phyloP scores from a whole-genome alignment of 2,888 invertebrate species.

The Limenitis camilla region DNA sequence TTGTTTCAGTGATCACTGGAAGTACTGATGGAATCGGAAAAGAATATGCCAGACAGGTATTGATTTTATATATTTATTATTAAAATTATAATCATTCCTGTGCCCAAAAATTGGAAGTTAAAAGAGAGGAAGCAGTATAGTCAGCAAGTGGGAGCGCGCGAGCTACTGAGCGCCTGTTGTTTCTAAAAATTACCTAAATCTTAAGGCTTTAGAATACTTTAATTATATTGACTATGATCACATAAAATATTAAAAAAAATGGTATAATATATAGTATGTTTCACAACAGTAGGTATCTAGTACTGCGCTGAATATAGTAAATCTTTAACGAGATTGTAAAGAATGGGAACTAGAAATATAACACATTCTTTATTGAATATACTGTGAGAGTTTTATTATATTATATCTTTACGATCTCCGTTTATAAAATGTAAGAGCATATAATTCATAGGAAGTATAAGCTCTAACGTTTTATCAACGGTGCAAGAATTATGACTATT shows the following conservation, averaged over 20 bases:
- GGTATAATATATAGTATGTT: neutral
- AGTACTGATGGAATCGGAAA: slow-evolving; percentile 93
- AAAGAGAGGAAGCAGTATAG: neutral
- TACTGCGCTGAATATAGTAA: slow-evolving; percentile 11
- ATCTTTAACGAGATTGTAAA: slow-evolving; percentile 15
- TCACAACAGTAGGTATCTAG: slow-evolving; percentile 16
- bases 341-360: slow-evolving; percentile 16
- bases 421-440: no score
- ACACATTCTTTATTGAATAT: slow-evolving; percentile 4
- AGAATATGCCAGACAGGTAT: slow-evolving; percentile 82
- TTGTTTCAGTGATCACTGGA: slow-evolving; percentile 87
- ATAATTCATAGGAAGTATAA: no score
- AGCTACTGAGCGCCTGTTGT: no score
- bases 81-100: neutral
- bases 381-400: no score
- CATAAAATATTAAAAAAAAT: neutral
- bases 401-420: no score
- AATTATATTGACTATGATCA: no score
- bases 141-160: no score
- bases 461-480: no score
- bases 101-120: neutral
- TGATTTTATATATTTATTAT: neutral
- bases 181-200: no score
- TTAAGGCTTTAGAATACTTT: no score
- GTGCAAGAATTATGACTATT: no score